Conservation (phyloP, 2,888 invertebrate species). For the Spodoptera exigua region DNA sequence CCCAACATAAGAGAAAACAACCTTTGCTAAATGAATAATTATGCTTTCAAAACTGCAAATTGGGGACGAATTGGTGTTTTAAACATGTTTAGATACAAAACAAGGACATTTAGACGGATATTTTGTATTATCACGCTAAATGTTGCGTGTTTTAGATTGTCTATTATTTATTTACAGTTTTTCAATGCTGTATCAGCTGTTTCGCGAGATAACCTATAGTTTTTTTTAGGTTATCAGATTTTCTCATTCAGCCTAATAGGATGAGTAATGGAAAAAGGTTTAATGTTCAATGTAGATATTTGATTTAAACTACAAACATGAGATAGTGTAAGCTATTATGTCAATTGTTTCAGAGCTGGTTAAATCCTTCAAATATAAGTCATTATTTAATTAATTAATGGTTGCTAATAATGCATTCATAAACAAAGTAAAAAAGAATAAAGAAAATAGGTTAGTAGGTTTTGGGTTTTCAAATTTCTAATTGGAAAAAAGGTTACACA, state of each 20-base stretch:
- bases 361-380: too few species aligned
- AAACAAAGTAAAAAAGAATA: too few species aligned
- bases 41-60: constrained; percentile 21
- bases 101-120: background rate
- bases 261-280: constrained; percentile 3
- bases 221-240: constrained; percentile 29
- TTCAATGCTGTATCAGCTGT: constrained; percentile 40
- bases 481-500: too few species aligned
- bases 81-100: background rate
- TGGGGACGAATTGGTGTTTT: constrained; percentile 12
- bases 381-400: too few species aligned
- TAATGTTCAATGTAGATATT: background rate
- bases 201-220: constrained; percentile 8
- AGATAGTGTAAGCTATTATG: too few species aligned
- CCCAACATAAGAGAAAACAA: constrained; percentile 22
- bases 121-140: constrained; percentile 2
- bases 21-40: constrained; percentile 25
- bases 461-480: too few species aligned
- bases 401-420: too few species aligned
- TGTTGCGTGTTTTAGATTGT: constrained; percentile 1
- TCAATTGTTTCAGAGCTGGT: too few species aligned
- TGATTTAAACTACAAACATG: background rate
- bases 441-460: too few species aligned
- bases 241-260: background rate
- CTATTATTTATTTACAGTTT: constrained; percentile 46